phyloP scores from a whole-genome alignment of 2,888 invertebrate genomes.

The Lampropteryx suffumata region DNA sequence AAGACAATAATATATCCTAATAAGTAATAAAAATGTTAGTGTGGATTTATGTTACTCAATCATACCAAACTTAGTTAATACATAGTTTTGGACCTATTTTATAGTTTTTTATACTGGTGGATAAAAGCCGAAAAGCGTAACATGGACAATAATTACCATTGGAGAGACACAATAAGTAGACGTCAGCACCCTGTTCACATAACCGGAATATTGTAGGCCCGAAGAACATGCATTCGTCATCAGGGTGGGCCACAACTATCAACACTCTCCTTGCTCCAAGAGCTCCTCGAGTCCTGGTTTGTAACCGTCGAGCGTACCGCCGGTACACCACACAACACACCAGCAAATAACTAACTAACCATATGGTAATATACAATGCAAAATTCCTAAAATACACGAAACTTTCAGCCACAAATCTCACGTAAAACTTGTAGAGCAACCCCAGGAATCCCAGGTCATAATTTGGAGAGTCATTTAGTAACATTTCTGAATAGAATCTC shows the following conservation, averaged over 20 bases:
- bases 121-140: no score
- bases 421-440: slow-evolving; percentile 61
- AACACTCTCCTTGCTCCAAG: slow-evolving; percentile 85
- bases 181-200: slow-evolving; percentile 84
- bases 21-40: no score
- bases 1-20: no score
- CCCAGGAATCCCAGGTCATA: slow-evolving; percentile 46
- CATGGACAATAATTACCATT: slow-evolving; percentile 87
- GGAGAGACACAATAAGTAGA: slow-evolving; percentile 93
- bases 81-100: no score
- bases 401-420: slow-evolving; percentile 61
- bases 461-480: slow-evolving; percentile 47
- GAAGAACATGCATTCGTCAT: slow-evolving; percentile 99
- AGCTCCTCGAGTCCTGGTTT: slow-evolving; percentile 75
- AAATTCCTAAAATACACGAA: slow-evolving; percentile 69
- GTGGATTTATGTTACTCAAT: no score
- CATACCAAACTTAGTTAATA: no score
- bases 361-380: slow-evolving; percentile 75
- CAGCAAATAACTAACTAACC: slow-evolving; percentile 77
- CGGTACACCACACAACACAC: slow-evolving; percentile 78
- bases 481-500: slow-evolving; percentile 76
- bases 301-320: slow-evolving; percentile 75
- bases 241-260: slow-evolving; percentile 96
- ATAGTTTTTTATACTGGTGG: no score
- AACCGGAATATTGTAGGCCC: slow-evolving; percentile 93